Percentiles rank a stretch among this genome's conserved stretches.
Evolutionary conservation across 2,113 vertebrate species (phyloP).

Genomic region (Lucifuga dentata): DNA sequence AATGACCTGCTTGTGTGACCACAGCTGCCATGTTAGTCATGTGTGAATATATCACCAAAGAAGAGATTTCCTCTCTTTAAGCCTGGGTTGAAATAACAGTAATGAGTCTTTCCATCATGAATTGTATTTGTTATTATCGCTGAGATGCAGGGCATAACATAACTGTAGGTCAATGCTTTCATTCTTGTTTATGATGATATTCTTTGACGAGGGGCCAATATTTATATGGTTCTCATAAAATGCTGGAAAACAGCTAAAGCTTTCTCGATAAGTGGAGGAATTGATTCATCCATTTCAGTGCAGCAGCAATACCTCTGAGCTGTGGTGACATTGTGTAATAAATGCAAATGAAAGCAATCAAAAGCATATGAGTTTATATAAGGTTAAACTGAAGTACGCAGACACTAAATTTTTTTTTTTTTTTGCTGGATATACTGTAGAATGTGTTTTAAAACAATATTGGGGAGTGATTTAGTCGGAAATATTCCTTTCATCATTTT

Average conservation of each 20-base stretch:
- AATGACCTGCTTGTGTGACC: slow-evolving; percentile 44
- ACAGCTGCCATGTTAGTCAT: slow-evolving; percentile 44
- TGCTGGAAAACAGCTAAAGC: slow-evolving; percentile 28
- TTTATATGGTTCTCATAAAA: slow-evolving; percentile 5
- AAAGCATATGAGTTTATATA: slow-evolving; percentile 48
- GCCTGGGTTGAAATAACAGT: neutral
- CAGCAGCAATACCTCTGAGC: neutral
- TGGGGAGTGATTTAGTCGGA: slow-evolving; percentile 24
- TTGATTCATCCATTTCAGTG: slow-evolving; percentile 20
- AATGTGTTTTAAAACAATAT: slow-evolving; percentile 30
- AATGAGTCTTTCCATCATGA: slow-evolving; percentile 17
- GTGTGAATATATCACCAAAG: slow-evolving; percentile 37
- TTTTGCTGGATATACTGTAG: slow-evolving; percentile 19
- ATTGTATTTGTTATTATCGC: neutral
- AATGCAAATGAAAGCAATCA: slow-evolving; percentile 69
- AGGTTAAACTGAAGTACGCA: slow-evolving; percentile 47
- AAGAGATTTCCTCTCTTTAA: slow-evolving; percentile 19
- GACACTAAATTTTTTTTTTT: slow-evolving; percentile 27
- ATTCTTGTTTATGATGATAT: slow-evolving; percentile 2
- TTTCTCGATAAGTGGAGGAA: slow-evolving; percentile 14
- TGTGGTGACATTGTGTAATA: slow-evolving; percentile 31
- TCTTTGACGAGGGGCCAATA: slow-evolving; percentile 1
- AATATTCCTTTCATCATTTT: slow-evolving; percentile 42
- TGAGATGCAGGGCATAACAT: slow-evolving; percentile 3
- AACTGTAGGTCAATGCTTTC: slow-evolving; percentile 7